Evolutionary conservation across 2,113 vertebrate genomes (phyloP), one percentile per base, ranked within the genome.

Genomic region (Zeus faber): DNA sequence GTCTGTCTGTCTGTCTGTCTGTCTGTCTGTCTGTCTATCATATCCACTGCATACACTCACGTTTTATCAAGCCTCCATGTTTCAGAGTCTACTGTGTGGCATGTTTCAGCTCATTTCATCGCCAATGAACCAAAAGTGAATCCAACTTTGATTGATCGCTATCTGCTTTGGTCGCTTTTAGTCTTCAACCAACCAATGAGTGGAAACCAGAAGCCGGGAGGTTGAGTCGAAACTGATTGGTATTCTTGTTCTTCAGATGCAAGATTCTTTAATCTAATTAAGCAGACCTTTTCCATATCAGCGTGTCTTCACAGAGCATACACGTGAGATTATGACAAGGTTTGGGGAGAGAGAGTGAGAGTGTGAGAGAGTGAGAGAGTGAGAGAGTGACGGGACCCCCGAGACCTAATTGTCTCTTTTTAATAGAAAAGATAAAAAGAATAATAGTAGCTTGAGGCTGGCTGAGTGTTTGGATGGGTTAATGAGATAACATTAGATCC

Each of bases 361-460:
- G n/a, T n/a, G n/a, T n/a, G n/a, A n/a, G n/a, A n/a, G n/a, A n/a
- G n/a, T n/a, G n/a, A n/a, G n/a, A n/a, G n/a, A n/a, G n/a, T n/a
- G n/a, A 6, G 8, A 4, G 7, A 56, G 64, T 59, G 49, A 53
- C 57, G 60, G 60, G 49, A 65, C 64, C 71, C 58, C 43, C 51
- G 35, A 75, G 73, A 79, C 65, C 78, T 75, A 65, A 73, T 81
- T 84, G 72, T 65, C 5, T 31, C 13, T 10, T 44, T 55, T 79
- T 68, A 73, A 79, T 71, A n/a, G n/a, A n/a, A n/a, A n/a, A n/a
- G n/a, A 79, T 75, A 69, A 79, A 74, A 67, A 67, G 50, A 81
- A 74, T 66, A 80, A 83, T 77, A 68, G 76, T 61, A 54, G 70
- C 65, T 75, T 70, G 65, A 70, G 70, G 70, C 70, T 37, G 56